Evolutionary conservation across 37 sponge, comb jelly and placozoan species (phyloP), one percentile per base, ranked within the genome.

Genomic region (Chondrosia reniformis): DNA sequence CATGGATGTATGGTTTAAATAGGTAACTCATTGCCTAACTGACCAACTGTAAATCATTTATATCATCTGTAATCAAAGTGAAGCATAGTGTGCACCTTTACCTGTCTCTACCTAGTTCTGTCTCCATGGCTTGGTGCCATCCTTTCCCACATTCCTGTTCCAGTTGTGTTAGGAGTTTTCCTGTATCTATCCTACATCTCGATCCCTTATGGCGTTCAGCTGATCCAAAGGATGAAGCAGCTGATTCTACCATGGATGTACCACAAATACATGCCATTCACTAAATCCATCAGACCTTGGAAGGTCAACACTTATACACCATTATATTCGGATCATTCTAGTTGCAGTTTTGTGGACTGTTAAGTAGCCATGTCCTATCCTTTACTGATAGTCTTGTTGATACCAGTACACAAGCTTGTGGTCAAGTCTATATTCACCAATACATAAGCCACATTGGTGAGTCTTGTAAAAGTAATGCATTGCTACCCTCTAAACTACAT

Each of bases 81-180:
- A 49, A 19, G 15, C 52, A 49, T 49, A n/a, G 52, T 49, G 15
- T 49, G 52, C 52, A 49, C 15, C 52, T 19, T 15, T 49, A 19
- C 52, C 52, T 49, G 31, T 43, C 56, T 45, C 45, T 37, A 24
- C 33, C 25, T 75, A 90, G 86, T 84, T 3, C 77, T 83, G 28
- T 46, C 77, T 19, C 87, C 85, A 10, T 63, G 80, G 62, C 78
- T 81, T 45, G 39, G 38, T 55, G 49, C 27, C 27, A 73, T 81
- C 6, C 81, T 91, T 19, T 49, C 45, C 33, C 66, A 77, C 30
- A 87, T 91, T 45, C 92, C 88, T 15, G 58, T 84, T 15, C 42
- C 92, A 4, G 92, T 91, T 27, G 27, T 78, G 15, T 55, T 87
- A 40, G 88, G 92, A 4, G 83, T 91, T n/a, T 87, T 91, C 85